Evolutionary conservation across 2,888 invertebrate species (phyloP).

Genomic region (Cerceris ruficornis): DNA sequence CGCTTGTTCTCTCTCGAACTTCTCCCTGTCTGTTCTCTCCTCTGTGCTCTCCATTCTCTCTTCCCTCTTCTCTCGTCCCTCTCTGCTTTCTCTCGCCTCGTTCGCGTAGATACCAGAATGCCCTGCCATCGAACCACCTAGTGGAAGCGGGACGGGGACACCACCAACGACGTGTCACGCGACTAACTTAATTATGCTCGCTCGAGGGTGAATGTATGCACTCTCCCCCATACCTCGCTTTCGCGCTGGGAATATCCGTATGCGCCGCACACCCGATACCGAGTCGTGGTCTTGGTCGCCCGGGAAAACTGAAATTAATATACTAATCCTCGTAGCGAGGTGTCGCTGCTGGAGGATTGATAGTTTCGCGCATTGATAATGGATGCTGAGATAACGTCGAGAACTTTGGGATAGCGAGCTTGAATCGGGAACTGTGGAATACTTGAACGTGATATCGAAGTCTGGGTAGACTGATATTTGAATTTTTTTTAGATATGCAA

Average conservation of each 20-base stretch:
- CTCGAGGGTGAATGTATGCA: slow-evolving; percentile 39
- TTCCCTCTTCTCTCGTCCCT: not conserved
- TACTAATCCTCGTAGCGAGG: not conserved
- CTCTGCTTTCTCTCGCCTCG: not conserved
- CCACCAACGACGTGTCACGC: slow-evolving; percentile 69
- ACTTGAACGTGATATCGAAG: no score
- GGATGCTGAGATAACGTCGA: no score
- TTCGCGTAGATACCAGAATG: slow-evolving; percentile 25
- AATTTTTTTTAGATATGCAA: no score
- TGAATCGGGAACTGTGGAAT: no score
- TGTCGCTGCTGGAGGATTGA: not conserved
- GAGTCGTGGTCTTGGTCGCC: not conserved
- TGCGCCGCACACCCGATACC: slow-evolving; percentile 1
- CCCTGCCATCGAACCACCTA: slow-evolving; percentile 11
- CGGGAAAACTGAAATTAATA: not conserved
- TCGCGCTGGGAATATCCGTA: slow-evolving; percentile 14
- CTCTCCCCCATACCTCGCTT: not conserved
- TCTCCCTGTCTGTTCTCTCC: not conserved
- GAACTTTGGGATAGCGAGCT: no score
- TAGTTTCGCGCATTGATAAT: no score
- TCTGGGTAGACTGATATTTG: no score
- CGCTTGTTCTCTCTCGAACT: slow-evolving; percentile 15
- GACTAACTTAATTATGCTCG: slow-evolving; percentile 73
- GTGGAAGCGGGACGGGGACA: slow-evolving; percentile 36
- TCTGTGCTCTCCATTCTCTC: not conserved